Evolutionary conservation across 2,888 invertebrate genomes (phyloP), one percentile per base, ranked within the genome.

Genomic region (Piscicola geometra): DNA sequence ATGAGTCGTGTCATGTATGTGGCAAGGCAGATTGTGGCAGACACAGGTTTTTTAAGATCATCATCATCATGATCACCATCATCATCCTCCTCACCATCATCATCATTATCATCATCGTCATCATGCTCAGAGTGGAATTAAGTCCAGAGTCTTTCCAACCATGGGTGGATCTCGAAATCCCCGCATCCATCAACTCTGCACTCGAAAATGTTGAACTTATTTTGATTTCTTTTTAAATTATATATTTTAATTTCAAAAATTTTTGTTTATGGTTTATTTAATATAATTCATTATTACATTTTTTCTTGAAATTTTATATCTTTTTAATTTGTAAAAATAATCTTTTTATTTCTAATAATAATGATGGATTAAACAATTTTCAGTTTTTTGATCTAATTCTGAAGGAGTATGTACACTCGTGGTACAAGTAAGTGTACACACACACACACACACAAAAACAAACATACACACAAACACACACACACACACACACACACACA

Each of bases 181-280:
- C 90, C 76, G 88, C 89, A 82, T 90, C 91, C 82, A 87, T 93
- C 76, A 92, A 93, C 85, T 86, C 88, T 81, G 90, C 92, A 47
- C 87, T 92, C 80, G 90, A 92, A 87, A 89, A 91, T 83, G 85
- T 85, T n/a, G 50, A 9, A 15, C 21, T 15, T 47, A 9, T 47
- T 47, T 47, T 21, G 9, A 47, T 15, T 47, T 47, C 9, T 47
- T 9, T 15, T 15, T 47, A 47, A 15, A 47, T 47, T 21, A 47
- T 47, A 47, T 47, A 47, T 47, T 15, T 47, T 21, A 47, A 47
- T 47, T 15, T 9, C 9, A 47, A 47, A 15, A 15, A 47, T 21
- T 15, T 47, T 47, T 15, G 21, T 47, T 47, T 47, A 15, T 47
- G 50, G 21, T 15, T 47, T 47, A 21, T n/a, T n/a, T n/a, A n/a